Conservation (phyloP, 2,888 invertebrate genomes). For the Agrochola circellaris region DNA sequence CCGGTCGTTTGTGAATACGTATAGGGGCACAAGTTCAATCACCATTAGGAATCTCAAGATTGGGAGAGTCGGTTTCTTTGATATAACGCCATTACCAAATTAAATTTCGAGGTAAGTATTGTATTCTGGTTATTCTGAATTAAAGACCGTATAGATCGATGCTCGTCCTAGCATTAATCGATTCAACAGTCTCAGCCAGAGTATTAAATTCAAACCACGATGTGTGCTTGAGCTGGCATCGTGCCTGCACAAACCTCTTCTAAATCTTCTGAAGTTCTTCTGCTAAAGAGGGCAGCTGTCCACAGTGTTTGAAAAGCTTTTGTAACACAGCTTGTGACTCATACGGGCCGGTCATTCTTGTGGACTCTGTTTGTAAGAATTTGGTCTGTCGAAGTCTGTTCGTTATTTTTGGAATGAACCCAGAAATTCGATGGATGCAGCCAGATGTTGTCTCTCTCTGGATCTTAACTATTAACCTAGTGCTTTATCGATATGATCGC, state of each 20-base stretch:
- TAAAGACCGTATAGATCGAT: not conserved
- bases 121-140: not conserved
- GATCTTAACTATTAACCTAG: conserved; percentile 70
- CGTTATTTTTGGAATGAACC: conserved; percentile 34
- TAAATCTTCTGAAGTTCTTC: not conserved
- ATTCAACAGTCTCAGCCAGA: not conserved
- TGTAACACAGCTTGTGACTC: not conserved
- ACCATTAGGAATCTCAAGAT: conserved; percentile 11
- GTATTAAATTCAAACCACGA: not conserved
- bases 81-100: conserved; percentile 8
- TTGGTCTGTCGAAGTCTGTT: conserved; percentile 3
- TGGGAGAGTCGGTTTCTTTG: conserved; percentile 23
- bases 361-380: conserved; percentile 7
- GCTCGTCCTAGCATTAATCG: not conserved
- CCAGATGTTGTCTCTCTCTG: conserved; percentile 56
- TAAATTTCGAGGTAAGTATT: conserved; percentile 9
- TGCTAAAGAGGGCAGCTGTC: not conserved
- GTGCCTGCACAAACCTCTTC: not conserved
- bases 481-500: conserved; percentile 78
- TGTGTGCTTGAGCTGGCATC: not conserved
- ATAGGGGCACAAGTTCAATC: conserved; percentile 15
- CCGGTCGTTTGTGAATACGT: not conserved
- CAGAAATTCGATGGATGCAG: conserved; percentile 43
- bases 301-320: not conserved
- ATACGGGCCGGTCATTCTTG: not conserved